phyloP scores from a whole-genome alignment of 2,113 vertebrate genomes.

The Gasterosteus aculeatus region DNA sequence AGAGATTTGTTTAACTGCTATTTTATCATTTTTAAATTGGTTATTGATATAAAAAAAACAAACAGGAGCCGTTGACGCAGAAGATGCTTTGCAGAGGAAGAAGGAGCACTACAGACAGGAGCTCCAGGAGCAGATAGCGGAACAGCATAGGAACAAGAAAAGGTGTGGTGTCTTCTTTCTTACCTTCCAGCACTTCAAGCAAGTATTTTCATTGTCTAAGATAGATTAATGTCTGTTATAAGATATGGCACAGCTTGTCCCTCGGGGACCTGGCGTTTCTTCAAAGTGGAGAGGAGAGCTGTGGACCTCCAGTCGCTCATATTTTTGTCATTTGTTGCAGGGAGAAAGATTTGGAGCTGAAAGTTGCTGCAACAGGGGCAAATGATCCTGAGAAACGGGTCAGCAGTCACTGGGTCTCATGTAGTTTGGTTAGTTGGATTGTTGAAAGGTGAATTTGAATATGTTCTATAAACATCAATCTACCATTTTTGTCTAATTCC shows the following conservation, averaged over 20 bases:
- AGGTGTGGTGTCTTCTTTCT: slow-evolving; percentile 72
- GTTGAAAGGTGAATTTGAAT: background rate
- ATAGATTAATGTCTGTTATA: background rate
- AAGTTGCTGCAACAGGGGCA: slow-evolving; percentile 87
- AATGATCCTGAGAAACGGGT: slow-evolving; percentile 91
- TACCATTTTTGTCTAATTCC: background rate
- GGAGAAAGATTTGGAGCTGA: slow-evolving; percentile 91
- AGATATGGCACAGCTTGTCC: background rate
- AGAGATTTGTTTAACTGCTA: background rate
- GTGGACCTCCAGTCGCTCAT: no score
- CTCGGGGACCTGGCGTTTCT: background rate
- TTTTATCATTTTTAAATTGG: background rate
- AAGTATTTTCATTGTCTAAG: background rate
- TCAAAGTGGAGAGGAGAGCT: background rate
- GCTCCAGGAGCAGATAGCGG: slow-evolving; percentile 91
- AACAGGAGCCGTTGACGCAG: slow-evolving; percentile 81
- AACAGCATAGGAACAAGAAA: slow-evolving; percentile 88
- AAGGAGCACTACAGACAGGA: slow-evolving; percentile 90
- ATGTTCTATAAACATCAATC: background rate
- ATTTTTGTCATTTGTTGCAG: slow-evolving; percentile 68
- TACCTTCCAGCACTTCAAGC: background rate
- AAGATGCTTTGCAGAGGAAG: slow-evolving; percentile 76
- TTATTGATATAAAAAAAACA: background rate
- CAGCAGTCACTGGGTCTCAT: slow-evolving; percentile 9
- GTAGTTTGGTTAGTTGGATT: background rate